These are phyloP conservation scores for Entomyzon cyanotis DNA, from an alignment of 2,113 vertebrate genomes.

Conservation along the genomic window DNA sequence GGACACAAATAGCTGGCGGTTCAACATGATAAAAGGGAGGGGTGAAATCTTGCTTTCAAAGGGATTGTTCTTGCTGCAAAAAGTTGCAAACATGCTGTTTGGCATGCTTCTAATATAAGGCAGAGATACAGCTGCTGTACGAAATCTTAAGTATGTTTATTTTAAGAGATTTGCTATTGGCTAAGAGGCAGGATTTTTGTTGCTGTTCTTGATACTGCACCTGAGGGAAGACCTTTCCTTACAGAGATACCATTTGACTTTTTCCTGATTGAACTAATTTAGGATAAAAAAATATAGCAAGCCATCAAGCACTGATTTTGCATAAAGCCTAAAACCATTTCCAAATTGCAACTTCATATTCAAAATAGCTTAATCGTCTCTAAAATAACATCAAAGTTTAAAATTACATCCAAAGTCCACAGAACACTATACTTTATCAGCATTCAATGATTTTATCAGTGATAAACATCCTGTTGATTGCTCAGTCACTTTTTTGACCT, in stretches of 20 bases:
- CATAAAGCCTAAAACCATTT: not conserved
- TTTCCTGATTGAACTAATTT: not conserved
- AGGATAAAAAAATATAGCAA: not conserved
- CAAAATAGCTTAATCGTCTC: not conserved
- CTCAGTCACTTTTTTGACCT: not conserved
- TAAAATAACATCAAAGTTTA: not conserved
- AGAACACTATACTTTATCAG: not conserved
- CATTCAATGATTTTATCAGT: no score
- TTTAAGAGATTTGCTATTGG: not conserved
- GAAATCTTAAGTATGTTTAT: not conserved
- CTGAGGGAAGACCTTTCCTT: not conserved
- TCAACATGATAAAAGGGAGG: not conserved
- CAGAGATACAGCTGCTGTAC: not conserved
- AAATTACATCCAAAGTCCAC: not conserved
- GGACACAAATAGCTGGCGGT: not conserved
- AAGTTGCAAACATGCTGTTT: not conserved
- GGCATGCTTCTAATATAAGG: not conserved
- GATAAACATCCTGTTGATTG: not conserved
- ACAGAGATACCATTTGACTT: not conserved
- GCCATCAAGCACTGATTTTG: not conserved
- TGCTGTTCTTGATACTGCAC: not conserved
- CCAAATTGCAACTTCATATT: not conserved
- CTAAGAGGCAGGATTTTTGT: not conserved
- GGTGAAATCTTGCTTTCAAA: not conserved
- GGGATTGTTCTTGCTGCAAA: not conserved